A percentile compares a stretch with the other conserved stretches of the same genome.
Conservation (phyloP, 2,888 invertebrate genomes). For the Siphonodentalium dalli region DNA sequence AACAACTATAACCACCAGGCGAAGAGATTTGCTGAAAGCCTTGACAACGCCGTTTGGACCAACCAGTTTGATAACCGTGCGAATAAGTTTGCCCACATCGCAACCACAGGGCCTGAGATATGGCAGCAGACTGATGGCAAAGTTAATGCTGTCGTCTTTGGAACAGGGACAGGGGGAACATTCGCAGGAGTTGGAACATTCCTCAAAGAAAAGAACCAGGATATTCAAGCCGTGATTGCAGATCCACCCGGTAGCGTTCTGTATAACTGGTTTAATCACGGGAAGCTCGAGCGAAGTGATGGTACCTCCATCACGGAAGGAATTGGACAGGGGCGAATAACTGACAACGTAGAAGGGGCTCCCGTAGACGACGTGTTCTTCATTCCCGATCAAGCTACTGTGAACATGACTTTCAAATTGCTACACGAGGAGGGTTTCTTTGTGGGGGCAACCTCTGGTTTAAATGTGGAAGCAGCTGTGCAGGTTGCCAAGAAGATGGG, state of each 20-base stretch:
- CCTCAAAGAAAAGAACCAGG: conserved; percentile 61
- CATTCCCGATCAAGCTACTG: conserved; percentile 57
- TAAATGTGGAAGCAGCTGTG: conserved; percentile 62
- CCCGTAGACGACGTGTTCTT: conserved; percentile 62
- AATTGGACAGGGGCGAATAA: conserved; percentile 65
- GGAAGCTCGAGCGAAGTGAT: conserved; percentile 59
- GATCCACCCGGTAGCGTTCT: conserved; percentile 64
- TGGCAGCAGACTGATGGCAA: conserved; percentile 63
- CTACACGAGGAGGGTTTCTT: conserved; percentile 64
- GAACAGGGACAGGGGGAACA: conserved; percentile 65
- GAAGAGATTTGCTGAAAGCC: conserved; percentile 56
- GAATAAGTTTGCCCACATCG: conserved; percentile 60
- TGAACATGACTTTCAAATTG: conserved; percentile 61
- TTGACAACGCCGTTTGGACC: conserved; percentile 64
- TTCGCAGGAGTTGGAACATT: conserved; percentile 58
- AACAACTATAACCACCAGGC: conserved; percentile 65
- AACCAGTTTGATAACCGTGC: conserved; percentile 65
- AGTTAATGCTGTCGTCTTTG: conserved; percentile 62
- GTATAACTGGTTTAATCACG: conserved; percentile 61
- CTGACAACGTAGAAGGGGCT: conserved; percentile 62
- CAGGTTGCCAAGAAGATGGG: conserved; percentile 60
- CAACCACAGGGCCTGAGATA: conserved; percentile 65
- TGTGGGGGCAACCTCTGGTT: conserved; percentile 63
- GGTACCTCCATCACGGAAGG: conserved; percentile 64
- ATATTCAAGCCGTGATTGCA: conserved; percentile 53